Conservation (phyloP, 2,797 vertebrate genomes). For the Chromobotia macracanthus region DNA sequence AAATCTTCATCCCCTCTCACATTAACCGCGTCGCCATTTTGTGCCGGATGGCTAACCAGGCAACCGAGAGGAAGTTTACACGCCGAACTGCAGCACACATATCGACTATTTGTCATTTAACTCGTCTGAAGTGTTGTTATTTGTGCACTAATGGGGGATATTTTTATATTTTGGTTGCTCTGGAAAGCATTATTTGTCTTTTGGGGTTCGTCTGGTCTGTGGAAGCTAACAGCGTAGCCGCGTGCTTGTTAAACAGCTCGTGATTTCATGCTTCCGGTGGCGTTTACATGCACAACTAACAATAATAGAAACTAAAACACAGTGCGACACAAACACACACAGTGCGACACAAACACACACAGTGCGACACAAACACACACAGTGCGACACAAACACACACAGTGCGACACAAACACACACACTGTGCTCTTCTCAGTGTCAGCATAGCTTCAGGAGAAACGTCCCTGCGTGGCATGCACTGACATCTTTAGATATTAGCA, state of each 20-base stretch:
- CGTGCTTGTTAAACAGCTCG: neutral
- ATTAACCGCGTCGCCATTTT: conserved; percentile 57
- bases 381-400: neutral
- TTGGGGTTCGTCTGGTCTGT: neutral
- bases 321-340: neutral
- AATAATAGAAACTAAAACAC: too few relatives aligned
- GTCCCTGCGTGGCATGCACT: neutral
- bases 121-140: neutral
- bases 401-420: neutral
- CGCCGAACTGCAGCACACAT: neutral
- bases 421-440: neutral
- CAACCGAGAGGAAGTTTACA: neutral
- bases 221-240: conserved; percentile 18
- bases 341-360: neutral
- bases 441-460: neutral
- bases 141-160: too few relatives aligned
- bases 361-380: neutral
- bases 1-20: conserved; percentile 15
- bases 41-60: conserved; percentile 26
- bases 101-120: neutral
- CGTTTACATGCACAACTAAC: neutral
- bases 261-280: neutral
- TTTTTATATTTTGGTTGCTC: neutral
- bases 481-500: neutral
- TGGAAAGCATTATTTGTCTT: neutral